A percentile compares a stretch with the other conserved stretches of the same genome.
phyloP scores from a whole-genome alignment of 1,140 invertebrate species.

The Mya arenaria region DNA sequence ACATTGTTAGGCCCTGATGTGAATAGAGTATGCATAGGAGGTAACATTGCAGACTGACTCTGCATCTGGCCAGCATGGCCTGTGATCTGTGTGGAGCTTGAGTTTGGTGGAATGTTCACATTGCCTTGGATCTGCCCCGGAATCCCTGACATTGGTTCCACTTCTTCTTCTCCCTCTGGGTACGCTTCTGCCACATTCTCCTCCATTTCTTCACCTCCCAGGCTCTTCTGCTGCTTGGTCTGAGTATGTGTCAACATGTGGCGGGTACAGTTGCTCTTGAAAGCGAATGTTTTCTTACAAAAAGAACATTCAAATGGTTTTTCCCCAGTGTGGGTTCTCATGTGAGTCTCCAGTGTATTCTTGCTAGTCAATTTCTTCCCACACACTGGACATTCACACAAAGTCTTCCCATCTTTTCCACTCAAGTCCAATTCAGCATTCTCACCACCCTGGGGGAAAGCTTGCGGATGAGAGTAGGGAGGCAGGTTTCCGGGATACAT shows the following conservation, averaged over 20 bases:
- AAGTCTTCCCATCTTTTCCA: conserved; percentile 4
- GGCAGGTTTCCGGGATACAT: no score
- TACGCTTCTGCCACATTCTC: background rate
- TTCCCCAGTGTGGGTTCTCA: conserved; percentile 97
- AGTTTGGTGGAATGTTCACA: background rate
- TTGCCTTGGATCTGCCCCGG: background rate
- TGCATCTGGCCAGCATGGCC: background rate
- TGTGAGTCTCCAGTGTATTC: conserved; percentile 83
- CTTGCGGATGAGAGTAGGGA: background rate
- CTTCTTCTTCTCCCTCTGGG: background rate
- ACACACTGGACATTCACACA: conserved; percentile 34
- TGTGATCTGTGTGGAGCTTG: background rate
- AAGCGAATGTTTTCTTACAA: conserved; percentile 98
- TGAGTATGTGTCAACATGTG: conserved; percentile 77
- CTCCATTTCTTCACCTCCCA: background rate
- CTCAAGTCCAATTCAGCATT: background rate
- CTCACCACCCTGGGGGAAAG: background rate
- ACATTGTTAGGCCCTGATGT: background rate
- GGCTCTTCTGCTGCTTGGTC: conserved; percentile 40
- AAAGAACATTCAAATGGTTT: conserved; percentile 98
- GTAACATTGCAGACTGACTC: conserved; percentile 10
- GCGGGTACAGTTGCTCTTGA: conserved; percentile 87
- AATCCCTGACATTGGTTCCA: background rate
- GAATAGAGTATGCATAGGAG: conserved; percentile 42
- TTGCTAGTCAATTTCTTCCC: conserved; percentile 41